Conservation (phyloP, 2,888 invertebrate genomes). For the Drosophila yooni region DNA sequence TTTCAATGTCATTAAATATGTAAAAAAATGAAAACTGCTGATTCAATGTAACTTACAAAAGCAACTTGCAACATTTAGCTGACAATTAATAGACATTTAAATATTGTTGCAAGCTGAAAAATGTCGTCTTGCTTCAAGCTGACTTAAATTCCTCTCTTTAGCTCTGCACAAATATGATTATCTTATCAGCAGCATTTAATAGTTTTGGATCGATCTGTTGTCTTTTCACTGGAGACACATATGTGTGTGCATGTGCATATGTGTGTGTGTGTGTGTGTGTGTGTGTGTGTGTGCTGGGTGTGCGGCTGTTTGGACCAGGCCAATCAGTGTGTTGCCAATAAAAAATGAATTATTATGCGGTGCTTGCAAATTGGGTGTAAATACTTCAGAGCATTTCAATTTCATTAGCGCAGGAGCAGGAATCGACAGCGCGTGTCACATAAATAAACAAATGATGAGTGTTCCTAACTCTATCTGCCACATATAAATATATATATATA, state of each 20-base stretch:
- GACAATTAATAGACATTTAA: not conserved
- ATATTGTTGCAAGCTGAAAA: not conserved
- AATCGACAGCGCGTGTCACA: constrained; percentile 19
- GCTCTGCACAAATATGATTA: not conserved
- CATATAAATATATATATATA: not conserved
- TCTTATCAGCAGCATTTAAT: not conserved
- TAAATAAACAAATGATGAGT: constrained; percentile 40
- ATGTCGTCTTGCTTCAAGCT: not conserved
- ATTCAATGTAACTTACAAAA: not conserved
- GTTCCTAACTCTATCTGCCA: not conserved
- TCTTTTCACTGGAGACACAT: not conserved
- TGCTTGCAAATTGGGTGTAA: not conserved
- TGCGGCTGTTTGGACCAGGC: constrained; percentile 4
- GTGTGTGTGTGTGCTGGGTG: not conserved
- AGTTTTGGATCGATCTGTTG: not conserved
- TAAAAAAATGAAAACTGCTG: not conserved
- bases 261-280: not conserved
- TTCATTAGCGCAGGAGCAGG: constrained; percentile 30
- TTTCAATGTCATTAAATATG: not conserved
- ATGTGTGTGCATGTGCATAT: not conserved
- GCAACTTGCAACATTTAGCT: not conserved
- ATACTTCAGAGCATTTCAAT: constrained; percentile 37
- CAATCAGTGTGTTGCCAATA: constrained; percentile 19
- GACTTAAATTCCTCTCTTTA: not conserved
- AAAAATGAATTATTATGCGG: constrained; percentile 35